Evolutionary conservation across 2,888 invertebrate species (phyloP).

Genomic region (Eurytoma californica): DNA sequence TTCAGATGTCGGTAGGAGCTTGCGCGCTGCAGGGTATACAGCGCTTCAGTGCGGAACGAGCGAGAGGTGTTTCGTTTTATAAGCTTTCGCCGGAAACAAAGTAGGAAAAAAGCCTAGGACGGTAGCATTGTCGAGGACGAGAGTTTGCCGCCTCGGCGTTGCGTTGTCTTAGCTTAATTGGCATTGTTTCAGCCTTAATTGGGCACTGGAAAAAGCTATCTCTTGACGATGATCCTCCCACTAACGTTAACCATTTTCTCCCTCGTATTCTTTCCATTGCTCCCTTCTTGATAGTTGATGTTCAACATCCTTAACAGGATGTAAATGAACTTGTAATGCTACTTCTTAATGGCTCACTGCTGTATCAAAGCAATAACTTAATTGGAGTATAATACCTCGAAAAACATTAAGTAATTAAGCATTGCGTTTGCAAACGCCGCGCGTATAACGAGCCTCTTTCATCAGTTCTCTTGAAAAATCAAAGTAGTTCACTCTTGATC

Average conservation of each 20-base stretch:
- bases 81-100: conserved; percentile 32
- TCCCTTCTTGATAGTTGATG: not conserved
- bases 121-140: not conserved
- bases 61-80: conserved; percentile 6
- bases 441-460: no score
- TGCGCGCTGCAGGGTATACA: conserved; percentile 52
- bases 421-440: no score
- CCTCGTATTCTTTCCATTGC: conserved; percentile 9
- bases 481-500: no score
- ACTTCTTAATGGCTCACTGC: no score
- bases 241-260: not conserved
- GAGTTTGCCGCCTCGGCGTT: conserved; percentile 1
- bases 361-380: no score
- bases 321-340: no score
- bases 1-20: conserved; percentile 63
- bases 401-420: no score
- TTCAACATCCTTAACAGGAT: not conserved
- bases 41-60: not conserved
- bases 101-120: conserved; percentile 35
- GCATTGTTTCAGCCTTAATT: conserved; percentile 38
- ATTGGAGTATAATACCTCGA: no score
- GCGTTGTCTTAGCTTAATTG: conserved; percentile 34
- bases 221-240: conserved; percentile 1
- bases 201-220: not conserved
- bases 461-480: no score